phyloP scores from a whole-genome alignment of 1,140 invertebrate species.

The Phymastichus coffea region DNA sequence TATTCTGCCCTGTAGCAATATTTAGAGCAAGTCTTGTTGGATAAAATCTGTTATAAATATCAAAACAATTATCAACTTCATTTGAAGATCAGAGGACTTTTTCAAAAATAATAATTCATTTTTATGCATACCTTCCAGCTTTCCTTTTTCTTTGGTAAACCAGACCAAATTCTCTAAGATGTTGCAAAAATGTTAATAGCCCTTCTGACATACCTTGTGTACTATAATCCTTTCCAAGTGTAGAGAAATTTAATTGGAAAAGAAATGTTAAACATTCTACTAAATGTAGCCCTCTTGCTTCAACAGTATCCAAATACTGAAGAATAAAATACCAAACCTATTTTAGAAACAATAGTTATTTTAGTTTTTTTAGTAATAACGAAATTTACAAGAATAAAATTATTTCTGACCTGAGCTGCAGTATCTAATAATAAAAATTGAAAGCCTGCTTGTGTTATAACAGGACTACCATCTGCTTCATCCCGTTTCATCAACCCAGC shows the following conservation, averaged over 20 bases:
- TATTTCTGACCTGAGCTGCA: constrained; percentile 68
- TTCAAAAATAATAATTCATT: neutral
- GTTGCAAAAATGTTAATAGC: constrained; percentile 88
- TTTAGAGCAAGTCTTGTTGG: constrained; percentile 91
- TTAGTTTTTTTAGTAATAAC: neutral
- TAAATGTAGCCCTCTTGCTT: constrained; percentile 79
- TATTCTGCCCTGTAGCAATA: constrained; percentile 72
- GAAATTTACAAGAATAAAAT: neutral
- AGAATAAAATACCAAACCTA: constrained; percentile 94
- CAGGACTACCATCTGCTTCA: constrained; percentile 78
- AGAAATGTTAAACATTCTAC: constrained; percentile 92
- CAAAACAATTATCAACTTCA: constrained; percentile 23
- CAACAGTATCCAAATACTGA: constrained; percentile 91
- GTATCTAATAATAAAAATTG: constrained; percentile 95
- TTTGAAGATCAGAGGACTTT: constrained; percentile 13
- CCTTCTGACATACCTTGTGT: constrained; percentile 90
- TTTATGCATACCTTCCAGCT: constrained; percentile 47
- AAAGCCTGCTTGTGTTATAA: constrained; percentile 90
- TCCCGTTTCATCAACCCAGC: constrained; percentile 89
- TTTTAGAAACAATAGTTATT: constrained; percentile 1
- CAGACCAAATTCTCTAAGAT: constrained; percentile 94
- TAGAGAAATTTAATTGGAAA: constrained; percentile 95
- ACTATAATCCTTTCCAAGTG: constrained; percentile 94
- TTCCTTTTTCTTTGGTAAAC: constrained; percentile 88
- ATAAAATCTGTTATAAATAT: constrained; percentile 81